Conservation (phyloP, 1,140 invertebrate genomes). For the Vollenhovia emeryi region DNA sequence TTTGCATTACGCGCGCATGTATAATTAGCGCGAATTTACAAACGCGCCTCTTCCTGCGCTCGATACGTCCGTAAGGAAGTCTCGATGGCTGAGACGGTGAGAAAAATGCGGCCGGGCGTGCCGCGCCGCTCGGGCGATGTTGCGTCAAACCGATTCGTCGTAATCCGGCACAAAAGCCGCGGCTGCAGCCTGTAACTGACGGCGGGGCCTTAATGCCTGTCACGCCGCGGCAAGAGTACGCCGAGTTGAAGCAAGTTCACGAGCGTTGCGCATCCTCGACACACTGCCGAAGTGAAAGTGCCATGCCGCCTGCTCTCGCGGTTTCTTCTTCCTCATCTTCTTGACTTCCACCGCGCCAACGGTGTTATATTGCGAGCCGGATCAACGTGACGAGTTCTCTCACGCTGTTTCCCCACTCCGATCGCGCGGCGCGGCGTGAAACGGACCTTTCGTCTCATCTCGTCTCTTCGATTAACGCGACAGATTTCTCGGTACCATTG, state of each 20-base stretch:
- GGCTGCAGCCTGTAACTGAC: conserved; percentile 16
- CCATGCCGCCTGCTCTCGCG: conserved; percentile 67
- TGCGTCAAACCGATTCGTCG: conserved; percentile 41
- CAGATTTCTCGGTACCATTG: background rate
- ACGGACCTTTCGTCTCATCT: background rate
- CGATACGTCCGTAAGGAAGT: background rate
- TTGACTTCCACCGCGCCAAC: conserved; percentile 3
- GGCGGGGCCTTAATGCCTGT: conserved; percentile 45
- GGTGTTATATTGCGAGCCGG: conserved; percentile 26
- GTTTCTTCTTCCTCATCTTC: conserved; percentile 53
- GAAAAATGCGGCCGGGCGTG: background rate
- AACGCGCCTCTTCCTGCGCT: background rate
- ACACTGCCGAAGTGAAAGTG: conserved; percentile 77
- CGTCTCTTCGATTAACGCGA: background rate
- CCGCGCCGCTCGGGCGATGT: background rate
- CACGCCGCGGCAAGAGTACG: conserved; percentile 9
- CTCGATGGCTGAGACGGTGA: conserved; percentile 1
- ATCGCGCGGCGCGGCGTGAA: conserved; percentile 5
- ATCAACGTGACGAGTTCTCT: conserved; percentile 53
- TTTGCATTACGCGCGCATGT: background rate
- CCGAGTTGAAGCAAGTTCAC: conserved; percentile 72
- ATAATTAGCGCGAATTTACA: conserved; percentile 22
- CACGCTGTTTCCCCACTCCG: conserved; percentile 55
- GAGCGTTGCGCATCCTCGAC: conserved; percentile 74
- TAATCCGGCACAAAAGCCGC: conserved; percentile 51